Evolutionary conservation across 2,113 vertebrate species (phyloP).

Genomic region (Phaetusa simplex): DNA sequence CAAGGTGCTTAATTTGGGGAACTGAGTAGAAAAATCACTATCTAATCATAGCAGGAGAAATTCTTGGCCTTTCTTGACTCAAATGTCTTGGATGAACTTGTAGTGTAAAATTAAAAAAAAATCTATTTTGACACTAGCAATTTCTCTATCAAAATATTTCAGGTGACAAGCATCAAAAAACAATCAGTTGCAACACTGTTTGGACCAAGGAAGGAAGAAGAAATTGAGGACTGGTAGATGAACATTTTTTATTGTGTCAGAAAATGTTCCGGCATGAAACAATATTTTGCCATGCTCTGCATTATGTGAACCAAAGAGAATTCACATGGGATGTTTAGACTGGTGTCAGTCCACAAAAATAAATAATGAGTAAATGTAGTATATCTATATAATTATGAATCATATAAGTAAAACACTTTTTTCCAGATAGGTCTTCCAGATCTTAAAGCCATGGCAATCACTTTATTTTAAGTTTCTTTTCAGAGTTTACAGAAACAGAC

Average conservation of each 20-base stretch:
- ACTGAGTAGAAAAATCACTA: not conserved
- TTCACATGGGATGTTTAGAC: not conserved
- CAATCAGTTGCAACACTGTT: not conserved
- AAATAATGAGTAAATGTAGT: not conserved
- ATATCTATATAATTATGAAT: not conserved
- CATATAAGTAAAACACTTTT: not conserved
- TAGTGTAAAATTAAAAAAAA: not conserved
- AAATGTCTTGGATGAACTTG: not conserved
- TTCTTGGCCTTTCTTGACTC: not conserved
- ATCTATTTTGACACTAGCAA: not conserved
- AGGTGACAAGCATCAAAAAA: not conserved
- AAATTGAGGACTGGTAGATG: not conserved
- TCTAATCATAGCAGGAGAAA: not conserved
- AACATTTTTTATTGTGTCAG: not conserved
- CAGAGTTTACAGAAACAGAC: not conserved
- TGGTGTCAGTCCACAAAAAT: not conserved
- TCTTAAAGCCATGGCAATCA: not conserved
- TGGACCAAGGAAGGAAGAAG: not conserved
- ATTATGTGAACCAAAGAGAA: not conserved
- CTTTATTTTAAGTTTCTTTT: not conserved
- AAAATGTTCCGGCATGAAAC: not conserved
- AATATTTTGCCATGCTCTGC: not conserved
- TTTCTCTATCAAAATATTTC: not conserved
- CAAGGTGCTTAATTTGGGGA: not conserved
- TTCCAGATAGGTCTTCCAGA: not conserved